These are phyloP conservation scores for Scopus umbretta DNA, from an alignment of 2,113 vertebrate species.

Conservation along the genomic window DNA sequence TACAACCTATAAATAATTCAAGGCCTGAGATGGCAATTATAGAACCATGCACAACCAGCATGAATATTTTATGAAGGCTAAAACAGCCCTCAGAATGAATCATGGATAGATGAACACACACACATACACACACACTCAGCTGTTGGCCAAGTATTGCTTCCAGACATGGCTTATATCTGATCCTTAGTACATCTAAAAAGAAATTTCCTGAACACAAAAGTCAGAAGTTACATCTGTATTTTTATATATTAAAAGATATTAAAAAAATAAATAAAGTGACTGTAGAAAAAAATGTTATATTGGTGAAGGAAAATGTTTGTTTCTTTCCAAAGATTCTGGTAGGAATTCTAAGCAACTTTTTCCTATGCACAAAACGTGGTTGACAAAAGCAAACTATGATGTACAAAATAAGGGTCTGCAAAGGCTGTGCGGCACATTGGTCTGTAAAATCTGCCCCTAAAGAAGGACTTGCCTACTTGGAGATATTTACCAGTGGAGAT, in stretches of 20 bases:
- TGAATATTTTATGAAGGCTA: conserved; percentile 90
- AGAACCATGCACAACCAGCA: conserved; percentile 93
- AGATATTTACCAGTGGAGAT: conserved; percentile 15
- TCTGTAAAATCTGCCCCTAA: neutral
- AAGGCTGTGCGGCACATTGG: neutral
- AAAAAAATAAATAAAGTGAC: conserved; percentile 13
- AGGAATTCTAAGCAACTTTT: conserved; percentile 28
- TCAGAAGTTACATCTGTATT: conserved; percentile 41
- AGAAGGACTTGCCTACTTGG: neutral
- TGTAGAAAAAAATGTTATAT: neutral
- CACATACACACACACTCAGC: conserved; percentile 54
- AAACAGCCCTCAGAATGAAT: conserved; percentile 90
- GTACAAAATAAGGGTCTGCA: neutral
- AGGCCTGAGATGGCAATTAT: conserved; percentile 99
- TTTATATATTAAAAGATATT: conserved; percentile 20
- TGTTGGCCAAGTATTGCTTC: conserved; percentile 68
- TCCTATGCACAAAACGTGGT: neutral
- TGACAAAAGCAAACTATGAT: neutral
- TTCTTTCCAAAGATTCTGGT: neutral
- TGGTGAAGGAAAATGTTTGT: neutral
- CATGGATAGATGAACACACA: conserved; percentile 78
- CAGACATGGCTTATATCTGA: conserved; percentile 68
- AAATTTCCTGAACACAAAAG: conserved; percentile 26
- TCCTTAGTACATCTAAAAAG: conserved; percentile 47
- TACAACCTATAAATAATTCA: conserved; percentile 98